A percentile compares a stretch with the other conserved stretches of the same genome.
phyloP scores from a whole-genome alignment of 2,797 vertebrate genomes.

The Calcarius lapponicus region DNA sequence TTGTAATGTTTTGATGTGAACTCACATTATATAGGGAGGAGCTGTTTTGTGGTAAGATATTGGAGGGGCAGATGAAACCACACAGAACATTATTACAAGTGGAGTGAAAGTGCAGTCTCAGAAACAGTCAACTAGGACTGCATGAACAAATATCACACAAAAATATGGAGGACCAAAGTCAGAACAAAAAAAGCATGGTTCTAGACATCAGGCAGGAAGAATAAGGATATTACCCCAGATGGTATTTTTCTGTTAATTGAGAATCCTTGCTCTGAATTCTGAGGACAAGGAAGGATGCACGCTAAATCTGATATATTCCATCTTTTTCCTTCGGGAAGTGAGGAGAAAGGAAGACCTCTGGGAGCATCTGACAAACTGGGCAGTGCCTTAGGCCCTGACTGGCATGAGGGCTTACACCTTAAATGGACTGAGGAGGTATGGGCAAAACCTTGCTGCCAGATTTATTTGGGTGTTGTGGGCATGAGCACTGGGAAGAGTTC shows the following conservation, averaged over 20 bases:
- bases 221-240: background rate
- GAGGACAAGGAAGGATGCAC: background rate
- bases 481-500: background rate
- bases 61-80: background rate
- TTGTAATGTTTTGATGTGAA: background rate
- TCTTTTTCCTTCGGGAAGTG: constrained; percentile 58
- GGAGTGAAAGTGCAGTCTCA: background rate
- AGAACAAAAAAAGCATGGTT: background rate
- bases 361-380: constrained; percentile 72
- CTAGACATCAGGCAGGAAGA: background rate
- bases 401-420: constrained; percentile 89
- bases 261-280: background rate
- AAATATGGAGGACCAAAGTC: background rate
- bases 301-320: background rate
- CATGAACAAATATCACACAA: background rate
- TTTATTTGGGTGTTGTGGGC: background rate
- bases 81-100: background rate
- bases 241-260: background rate
- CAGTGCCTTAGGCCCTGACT: constrained; percentile 94
- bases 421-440: constrained; percentile 84
- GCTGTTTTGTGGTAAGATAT: rapidly evolving
- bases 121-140: background rate
- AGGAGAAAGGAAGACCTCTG: constrained; percentile 16
- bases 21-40: background rate
- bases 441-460: background rate